These are phyloP conservation scores for Platyscelio sp. DNA, from an alignment of 2,888 invertebrate species.

Conservation along the genomic window DNA sequence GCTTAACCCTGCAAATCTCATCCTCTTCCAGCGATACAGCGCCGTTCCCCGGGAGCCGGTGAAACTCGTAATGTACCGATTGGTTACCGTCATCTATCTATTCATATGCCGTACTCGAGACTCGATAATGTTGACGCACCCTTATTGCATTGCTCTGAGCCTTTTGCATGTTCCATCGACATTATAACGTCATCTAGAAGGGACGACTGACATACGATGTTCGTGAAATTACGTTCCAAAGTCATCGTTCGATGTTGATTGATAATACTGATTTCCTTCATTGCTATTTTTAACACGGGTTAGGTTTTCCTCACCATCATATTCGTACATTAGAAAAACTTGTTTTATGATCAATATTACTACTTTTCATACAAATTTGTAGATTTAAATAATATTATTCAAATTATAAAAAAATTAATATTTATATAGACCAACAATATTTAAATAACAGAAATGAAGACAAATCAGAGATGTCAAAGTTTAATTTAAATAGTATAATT, in stretches of 20 bases:
- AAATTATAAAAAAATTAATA: too few species aligned
- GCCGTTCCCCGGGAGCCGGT: slow-evolving; percentile 28
- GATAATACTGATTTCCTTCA: too few species aligned
- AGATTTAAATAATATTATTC: too few species aligned
- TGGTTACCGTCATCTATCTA: slow-evolving; percentile 70
- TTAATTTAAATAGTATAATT: too few species aligned
- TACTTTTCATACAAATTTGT: too few species aligned
- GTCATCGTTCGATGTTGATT: slow-evolving; percentile 8
- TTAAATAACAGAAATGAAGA: too few species aligned
- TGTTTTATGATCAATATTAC: too few species aligned
- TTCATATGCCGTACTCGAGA: slow-evolving; percentile 64
- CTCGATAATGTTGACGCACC: slow-evolving; percentile 64
- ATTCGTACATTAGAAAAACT: too few species aligned
- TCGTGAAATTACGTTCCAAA: slow-evolving; percentile 26
- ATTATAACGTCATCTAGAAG: slow-evolving; percentile 37
- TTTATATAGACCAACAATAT: too few species aligned
- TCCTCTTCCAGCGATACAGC: slow-evolving; percentile 75
- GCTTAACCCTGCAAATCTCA: slow-evolving; percentile 80
- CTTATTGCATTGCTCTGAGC: slow-evolving; percentile 47
- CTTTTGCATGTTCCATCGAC: slow-evolving; percentile 56
- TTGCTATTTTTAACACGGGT: too few species aligned
- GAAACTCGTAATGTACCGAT: slow-evolving; percentile 70
- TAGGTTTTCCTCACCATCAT: too few species aligned
- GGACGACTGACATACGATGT: slow-evolving; percentile 45
- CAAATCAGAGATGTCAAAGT: too few species aligned